Evolutionary conservation across 2,888 invertebrate genomes (phyloP), one percentile per base, ranked within the genome.

Genomic region (Scelioninae gen. 2): DNA sequence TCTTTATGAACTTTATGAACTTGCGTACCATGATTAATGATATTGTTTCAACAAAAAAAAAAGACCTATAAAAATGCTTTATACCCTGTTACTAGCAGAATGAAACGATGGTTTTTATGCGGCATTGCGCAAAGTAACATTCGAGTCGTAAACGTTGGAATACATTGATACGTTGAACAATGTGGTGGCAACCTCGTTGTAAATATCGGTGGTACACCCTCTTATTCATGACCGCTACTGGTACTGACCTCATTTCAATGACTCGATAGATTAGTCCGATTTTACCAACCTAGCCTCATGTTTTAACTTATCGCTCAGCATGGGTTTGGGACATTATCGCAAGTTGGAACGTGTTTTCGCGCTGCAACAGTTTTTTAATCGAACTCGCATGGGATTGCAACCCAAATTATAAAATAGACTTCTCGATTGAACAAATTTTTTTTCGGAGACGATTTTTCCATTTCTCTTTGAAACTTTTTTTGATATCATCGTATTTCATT

Each of bases 61-160:
- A 9, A 9, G 31, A 31, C 5, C 9, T 31, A 9, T 35, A 2
- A 11, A 35, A 35, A 35, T 50, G 33, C 10, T 33, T n/a, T 33
- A 18, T 6, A 19, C 25, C 19, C 28, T 7, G 18, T 35, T 74
- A 65, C 19, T 67, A 69, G 73, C 73, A 60, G 79, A 75, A n/a
- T n/a, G n/a, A 67, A 68, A 79, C 81, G 83, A 83, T 83, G 83
- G n/a, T n/a, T n/a, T n/a, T n/a, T 83, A 78, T n/a, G 16, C 37
- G 39, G 16, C 22, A 84, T 84, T 80, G 81, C 74, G 78, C 73
- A 76, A 83, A 83, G 80, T 83, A 82, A 81, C 79, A 76, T 76
- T 77, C 70, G 73, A 81, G 82, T 82, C 82, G 84, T 84, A 84
- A 84, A 84, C 71, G 82, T 83, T 82, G 78, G 81, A 82, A 28